Evolutionary conservation across 2,113 vertebrate species (phyloP).

Genomic region (Trogon melanurus): DNA sequence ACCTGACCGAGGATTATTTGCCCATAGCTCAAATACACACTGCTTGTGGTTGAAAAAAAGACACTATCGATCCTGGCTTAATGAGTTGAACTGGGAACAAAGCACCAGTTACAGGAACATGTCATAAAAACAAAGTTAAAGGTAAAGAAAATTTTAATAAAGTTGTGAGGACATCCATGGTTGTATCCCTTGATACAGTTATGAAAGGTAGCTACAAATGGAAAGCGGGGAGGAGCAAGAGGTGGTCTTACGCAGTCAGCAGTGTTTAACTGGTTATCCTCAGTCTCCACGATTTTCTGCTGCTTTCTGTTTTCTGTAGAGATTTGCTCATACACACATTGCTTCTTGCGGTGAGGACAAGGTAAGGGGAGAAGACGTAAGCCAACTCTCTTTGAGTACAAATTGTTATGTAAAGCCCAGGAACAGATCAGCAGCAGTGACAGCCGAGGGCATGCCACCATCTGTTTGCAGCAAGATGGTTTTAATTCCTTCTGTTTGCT

Average conservation of each 20-base stretch:
- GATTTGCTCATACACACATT: background rate
- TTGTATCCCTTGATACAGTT: background rate
- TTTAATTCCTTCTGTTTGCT: conserved; percentile 59
- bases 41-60: background rate
- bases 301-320: background rate
- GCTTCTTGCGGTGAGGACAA: background rate
- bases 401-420: background rate
- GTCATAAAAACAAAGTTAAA: background rate
- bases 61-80: background rate
- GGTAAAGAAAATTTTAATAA: background rate
- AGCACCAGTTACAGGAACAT: background rate
- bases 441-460: background rate
- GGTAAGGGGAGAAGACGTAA: background rate
- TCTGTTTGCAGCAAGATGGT: conserved; percentile 14
- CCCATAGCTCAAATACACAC: background rate
- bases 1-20: background rate
- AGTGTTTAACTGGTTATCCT: background rate
- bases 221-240: background rate
- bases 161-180: background rate
- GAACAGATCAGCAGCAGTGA: background rate
- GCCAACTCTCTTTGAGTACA: background rate
- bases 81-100: background rate
- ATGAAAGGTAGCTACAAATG: background rate
- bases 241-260: background rate
- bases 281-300: background rate